Conservation (phyloP, 1,140 invertebrate species). For the Philopotamus ludificatus region DNA sequence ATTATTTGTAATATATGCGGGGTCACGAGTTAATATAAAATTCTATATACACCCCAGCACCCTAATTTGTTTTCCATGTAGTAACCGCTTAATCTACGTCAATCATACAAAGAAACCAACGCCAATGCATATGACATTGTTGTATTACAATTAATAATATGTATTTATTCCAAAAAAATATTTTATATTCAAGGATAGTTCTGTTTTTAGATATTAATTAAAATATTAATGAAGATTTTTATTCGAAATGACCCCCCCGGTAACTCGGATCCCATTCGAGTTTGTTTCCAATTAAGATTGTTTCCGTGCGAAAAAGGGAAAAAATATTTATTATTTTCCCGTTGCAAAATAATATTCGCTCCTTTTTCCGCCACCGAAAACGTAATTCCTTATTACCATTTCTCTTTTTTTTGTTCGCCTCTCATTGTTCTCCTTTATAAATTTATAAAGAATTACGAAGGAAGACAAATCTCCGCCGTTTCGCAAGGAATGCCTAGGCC, state of each 20-base stretch:
- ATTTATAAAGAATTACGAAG: not conserved
- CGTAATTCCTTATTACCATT: conserved; percentile 19
- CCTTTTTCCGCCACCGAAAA: conserved; percentile 5
- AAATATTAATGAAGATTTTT: too few relatives aligned
- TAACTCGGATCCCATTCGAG: too few relatives aligned
- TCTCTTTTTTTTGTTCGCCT: not conserved
- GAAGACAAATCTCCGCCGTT: not conserved
- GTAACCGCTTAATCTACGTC: not conserved
- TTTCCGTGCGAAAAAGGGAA: not conserved
- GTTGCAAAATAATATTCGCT: not conserved
- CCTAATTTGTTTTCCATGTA: not conserved
- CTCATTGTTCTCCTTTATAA: not conserved
- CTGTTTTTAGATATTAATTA: not conserved
- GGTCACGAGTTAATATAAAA: not conserved
- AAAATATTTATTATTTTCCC: conserved; percentile 7
- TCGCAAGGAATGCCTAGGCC: not conserved
- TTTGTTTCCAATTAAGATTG: not conserved
- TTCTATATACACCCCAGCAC: not conserved
- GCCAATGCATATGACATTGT: not conserved
- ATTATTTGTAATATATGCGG: too few relatives aligned
- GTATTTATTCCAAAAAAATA: not conserved
- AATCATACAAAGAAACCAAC: not conserved
- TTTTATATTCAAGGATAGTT: not conserved
- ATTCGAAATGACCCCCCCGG: too few relatives aligned
- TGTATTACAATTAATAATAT: not conserved